These are phyloP conservation scores for Lonchura striata DNA, from an alignment of 2,113 vertebrate genomes.

Conservation along the genomic window DNA sequence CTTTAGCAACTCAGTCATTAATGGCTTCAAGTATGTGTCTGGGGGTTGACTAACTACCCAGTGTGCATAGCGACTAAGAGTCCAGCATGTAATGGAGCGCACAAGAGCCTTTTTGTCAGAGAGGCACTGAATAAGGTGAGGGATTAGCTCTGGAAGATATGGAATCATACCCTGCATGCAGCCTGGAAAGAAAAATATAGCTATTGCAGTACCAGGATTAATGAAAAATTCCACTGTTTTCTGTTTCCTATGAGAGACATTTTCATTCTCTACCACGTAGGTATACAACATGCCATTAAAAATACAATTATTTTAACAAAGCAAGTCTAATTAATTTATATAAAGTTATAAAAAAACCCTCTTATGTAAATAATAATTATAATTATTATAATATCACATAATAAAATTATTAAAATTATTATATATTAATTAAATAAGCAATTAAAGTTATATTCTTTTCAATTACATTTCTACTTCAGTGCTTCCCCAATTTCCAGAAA, in stretches of 20 bases:
- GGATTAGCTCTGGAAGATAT: constrained; percentile 93
- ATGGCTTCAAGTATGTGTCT: constrained; percentile 94
- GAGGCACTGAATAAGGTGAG: constrained; percentile 93
- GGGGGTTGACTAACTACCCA: constrained; percentile 97
- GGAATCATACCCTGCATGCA: constrained; percentile 98
- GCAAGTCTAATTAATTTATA: neutral
- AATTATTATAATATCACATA: neutral
- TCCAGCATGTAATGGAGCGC: constrained; percentile 97
- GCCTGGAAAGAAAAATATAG: constrained; percentile 67
- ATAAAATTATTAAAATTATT: neutral
- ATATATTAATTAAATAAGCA: neutral
- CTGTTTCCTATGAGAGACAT: neutral
- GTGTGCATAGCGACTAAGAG: constrained; percentile 96
- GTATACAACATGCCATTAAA: neutral
- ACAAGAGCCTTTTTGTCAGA: constrained; percentile 96
- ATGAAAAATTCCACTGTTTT: neutral
- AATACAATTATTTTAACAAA: neutral
- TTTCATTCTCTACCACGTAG: neutral
- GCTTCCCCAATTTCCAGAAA: neutral
- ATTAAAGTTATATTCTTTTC: neutral
- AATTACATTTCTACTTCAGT: neutral
- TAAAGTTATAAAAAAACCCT: neutral
- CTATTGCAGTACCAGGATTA: neutral
- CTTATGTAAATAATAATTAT: neutral
- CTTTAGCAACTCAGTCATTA: constrained; percentile 96